Evolutionary conservation across 2,888 invertebrate species (phyloP).

Genomic region (Tolmerus cingulatus): DNA sequence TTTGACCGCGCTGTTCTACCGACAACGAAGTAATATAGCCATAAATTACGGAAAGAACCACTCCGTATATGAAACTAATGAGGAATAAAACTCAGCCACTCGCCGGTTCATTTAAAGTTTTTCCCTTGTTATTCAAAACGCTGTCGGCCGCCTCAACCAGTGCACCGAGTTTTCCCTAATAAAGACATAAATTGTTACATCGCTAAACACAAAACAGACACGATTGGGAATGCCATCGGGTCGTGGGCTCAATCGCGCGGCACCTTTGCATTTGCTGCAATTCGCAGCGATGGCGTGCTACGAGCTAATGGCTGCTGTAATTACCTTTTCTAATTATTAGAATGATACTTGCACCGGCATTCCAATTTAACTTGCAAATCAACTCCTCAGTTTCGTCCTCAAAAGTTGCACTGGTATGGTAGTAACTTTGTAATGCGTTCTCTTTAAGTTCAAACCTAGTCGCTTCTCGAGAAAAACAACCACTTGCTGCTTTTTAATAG

Average conservation of each 20-base stretch:
- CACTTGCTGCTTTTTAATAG: background rate
- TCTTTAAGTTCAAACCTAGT: background rate
- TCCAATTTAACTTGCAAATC: background rate
- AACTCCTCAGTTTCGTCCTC: background rate
- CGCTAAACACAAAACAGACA: background rate
- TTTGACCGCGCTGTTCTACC: background rate
- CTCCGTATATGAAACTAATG: background rate
- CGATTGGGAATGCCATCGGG: background rate
- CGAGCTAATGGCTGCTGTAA: background rate
- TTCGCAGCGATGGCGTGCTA: background rate
- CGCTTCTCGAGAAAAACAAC: background rate
- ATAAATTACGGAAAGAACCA: background rate
- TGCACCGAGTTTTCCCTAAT: background rate
- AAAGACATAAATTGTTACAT: background rate
- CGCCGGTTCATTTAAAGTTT: background rate
- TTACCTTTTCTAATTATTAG: background rate
- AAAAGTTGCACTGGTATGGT: background rate
- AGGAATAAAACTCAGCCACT: background rate
- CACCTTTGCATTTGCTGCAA: background rate
- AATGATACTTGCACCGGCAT: background rate
- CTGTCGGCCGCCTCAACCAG: background rate
- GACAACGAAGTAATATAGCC: background rate
- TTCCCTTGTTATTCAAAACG: background rate
- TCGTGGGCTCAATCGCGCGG: background rate
- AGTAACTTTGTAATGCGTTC: background rate